Base-by-base conservation (phyloP, 2,888 invertebrate species). In the Doris montereyensis region DNA sequence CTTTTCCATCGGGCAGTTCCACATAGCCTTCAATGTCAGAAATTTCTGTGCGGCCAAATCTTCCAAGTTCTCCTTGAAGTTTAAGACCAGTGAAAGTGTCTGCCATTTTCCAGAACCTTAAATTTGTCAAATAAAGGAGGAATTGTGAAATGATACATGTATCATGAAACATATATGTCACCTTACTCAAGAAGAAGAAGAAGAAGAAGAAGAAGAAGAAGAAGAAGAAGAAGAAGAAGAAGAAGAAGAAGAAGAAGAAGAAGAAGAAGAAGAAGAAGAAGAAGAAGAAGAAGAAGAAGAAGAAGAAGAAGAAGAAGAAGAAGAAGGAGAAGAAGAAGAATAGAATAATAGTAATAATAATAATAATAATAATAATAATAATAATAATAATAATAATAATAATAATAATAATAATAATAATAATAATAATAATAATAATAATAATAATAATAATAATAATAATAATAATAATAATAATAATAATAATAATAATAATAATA, bases 81-180 rank as follows among this genome's bases (percentile, higher is more conserved):
- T 97, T 97, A 0, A 97, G 92, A 0, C 97, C 97, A 0, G 97
- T 97, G 88, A 97, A 97, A 0, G 97, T 97, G 83, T 93, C 91
- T 0, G 95, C 95, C 95, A 97, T 97, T 93, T 96, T 97, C 97
- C 97, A 97, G 92, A 97, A 97, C 91, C 96, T 96, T 34, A 96
- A n/a, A n/a, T n/a, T n/a, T n/a, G n/a, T n/a, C n/a, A n/a, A n/a
- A n/a, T n/a, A n/a, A n/a, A n/a, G n/a, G n/a, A n/a, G n/a, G n/a
- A n/a, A n/a, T n/a, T n/a, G n/a, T n/a, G n/a, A 60, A 13, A 60
- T 1, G 4, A 5, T 24, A 24, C 8, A 10, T 0, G 60, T 4
- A 21, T 4, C 26, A n/a, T 13, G 21, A 1, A 60, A 4, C 60
- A 60, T 5, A 4, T 0, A 21, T 60, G 21, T 60, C 2, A 2